phyloP scores from a whole-genome alignment of 2,113 vertebrate genomes.

The Ceyx melanurus region DNA sequence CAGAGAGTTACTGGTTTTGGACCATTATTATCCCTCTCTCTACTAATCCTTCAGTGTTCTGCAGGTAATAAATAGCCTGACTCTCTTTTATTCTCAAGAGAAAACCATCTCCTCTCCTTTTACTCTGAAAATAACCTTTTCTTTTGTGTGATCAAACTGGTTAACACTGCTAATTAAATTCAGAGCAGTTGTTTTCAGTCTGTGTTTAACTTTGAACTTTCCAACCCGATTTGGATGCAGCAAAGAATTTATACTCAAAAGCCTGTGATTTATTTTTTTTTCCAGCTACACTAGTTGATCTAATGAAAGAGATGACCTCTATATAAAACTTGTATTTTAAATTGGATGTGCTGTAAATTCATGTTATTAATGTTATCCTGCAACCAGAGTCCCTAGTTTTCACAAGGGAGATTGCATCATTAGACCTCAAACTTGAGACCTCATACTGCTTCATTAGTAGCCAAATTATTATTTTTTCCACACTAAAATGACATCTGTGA shows the following conservation, averaged over 20 bases:
- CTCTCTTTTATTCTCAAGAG: background rate
- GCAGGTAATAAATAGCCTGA: background rate
- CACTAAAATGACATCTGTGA: background rate
- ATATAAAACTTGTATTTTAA: background rate
- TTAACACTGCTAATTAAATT: constrained; percentile 13
- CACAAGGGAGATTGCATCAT: background rate
- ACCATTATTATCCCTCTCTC: background rate
- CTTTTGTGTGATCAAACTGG: background rate
- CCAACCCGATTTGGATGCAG: background rate
- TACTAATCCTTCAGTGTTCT: background rate
- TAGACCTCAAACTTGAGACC: background rate
- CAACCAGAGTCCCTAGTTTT: background rate
- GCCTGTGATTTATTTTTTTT: background rate
- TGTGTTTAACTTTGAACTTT: background rate
- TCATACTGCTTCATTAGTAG: background rate
- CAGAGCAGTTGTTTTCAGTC: background rate
- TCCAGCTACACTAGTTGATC: background rate
- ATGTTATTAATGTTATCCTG: background rate
- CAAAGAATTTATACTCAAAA: background rate
- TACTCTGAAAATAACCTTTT: background rate
- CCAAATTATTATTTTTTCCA: background rate
- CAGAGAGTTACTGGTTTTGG: background rate
- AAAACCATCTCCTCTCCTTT: background rate
- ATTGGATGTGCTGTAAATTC: background rate
- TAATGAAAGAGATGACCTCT: background rate